These are phyloP conservation scores for Drosophila insularis DNA, from an alignment of 1,140 invertebrate genomes.

Conservation along the genomic window DNA sequence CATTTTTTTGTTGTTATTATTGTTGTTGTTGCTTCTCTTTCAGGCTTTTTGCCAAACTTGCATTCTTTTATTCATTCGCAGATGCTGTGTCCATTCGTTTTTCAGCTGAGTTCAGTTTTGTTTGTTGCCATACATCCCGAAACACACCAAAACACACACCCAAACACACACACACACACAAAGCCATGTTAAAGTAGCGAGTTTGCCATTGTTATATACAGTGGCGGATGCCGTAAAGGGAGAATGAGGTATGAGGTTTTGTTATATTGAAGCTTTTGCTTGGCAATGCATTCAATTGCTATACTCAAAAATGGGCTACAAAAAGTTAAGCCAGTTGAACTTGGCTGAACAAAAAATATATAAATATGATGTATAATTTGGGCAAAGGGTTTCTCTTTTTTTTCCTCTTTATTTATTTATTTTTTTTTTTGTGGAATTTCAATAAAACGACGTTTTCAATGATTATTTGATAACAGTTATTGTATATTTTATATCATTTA, in stretches of 20 bases:
- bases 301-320: conserved; percentile 12
- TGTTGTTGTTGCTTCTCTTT: neutral
- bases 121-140: conserved; percentile 29
- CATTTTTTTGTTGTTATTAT: conserved; percentile 24
- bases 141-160: conserved; percentile 14
- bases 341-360: conserved; percentile 3
- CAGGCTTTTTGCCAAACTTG: conserved; percentile 28
- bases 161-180: conserved; percentile 20
- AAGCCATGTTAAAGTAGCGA: conserved; percentile 42
- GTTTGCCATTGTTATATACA: conserved; percentile 52
- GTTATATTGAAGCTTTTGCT: neutral
- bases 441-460: neutral
- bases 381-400: no score
- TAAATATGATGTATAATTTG: no score
- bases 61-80: conserved; percentile 54
- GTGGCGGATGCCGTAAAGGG: neutral
- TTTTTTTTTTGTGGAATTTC: no score
- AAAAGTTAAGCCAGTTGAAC: conserved; percentile 20
- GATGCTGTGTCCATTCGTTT: conserved; percentile 40
- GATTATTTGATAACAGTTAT: neutral
- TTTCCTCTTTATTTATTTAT: neutral
- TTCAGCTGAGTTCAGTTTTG: conserved; percentile 49
- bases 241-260: conserved; percentile 16
- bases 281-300: conserved; percentile 35
- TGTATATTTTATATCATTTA: no score